Evolutionary conservation across 2,888 invertebrate genomes (phyloP).

Genomic region (Metellina segmentata): DNA sequence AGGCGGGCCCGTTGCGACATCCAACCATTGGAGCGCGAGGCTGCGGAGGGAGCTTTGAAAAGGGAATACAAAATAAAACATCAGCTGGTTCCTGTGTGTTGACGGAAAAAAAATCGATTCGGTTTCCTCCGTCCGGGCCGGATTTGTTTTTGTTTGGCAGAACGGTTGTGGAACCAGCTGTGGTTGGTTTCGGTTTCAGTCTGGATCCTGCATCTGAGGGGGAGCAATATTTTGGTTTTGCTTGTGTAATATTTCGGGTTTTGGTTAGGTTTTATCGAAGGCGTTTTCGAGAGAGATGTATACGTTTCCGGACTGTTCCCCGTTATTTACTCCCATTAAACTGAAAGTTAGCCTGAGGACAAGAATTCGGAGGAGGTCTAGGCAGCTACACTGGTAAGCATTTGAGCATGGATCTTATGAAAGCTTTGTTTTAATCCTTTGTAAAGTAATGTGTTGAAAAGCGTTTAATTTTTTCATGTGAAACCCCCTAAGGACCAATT

Average conservation of each 20-base stretch:
- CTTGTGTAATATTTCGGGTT: neutral
- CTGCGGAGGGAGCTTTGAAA: constrained; percentile 6
- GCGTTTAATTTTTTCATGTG: too few species aligned
- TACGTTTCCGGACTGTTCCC: constrained; percentile 3
- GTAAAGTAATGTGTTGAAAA: too few species aligned
- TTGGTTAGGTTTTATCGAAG: neutral
- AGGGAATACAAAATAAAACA: constrained; percentile 15
- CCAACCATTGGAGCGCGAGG: constrained; percentile 8
- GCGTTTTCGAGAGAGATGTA: neutral
- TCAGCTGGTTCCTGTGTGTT: constrained; percentile 36
- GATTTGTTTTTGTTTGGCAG: constrained; percentile 56
- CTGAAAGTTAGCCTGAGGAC: neutral
- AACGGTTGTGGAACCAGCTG: constrained; percentile 35
- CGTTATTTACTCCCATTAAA: constrained; percentile 8
- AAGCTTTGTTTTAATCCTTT: too few species aligned
- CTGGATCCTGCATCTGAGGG: neutral
- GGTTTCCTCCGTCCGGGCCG: constrained; percentile 33
- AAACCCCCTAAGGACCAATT: too few species aligned
- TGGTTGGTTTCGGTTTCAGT: constrained; percentile 33
- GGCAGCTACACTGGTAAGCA: constrained; percentile 4
- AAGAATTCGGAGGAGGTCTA: constrained; percentile 25
- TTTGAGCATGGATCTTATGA: too few species aligned
- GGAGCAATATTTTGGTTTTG: too few species aligned
- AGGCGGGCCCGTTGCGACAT: neutral
- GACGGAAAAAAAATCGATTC: neutral